Evolutionary conservation across 2,113 vertebrate species (phyloP).

Genomic region (Melospiza melodia): DNA sequence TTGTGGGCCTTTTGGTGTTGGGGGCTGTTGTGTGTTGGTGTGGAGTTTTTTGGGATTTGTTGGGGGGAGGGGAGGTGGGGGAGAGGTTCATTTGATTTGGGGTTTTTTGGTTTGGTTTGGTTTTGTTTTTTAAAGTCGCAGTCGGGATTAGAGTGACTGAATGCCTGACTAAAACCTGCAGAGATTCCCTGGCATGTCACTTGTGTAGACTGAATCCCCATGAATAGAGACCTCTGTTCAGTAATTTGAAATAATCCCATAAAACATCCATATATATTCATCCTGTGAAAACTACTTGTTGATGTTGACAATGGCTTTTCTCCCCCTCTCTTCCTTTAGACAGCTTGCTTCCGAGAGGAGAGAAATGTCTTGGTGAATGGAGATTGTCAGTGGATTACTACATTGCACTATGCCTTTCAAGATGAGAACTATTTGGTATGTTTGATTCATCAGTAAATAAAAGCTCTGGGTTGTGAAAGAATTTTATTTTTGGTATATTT

Average conservation of each 20-base stretch:
- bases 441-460: neutral
- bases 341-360: constrained; percentile 95
- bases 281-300: constrained; percentile 7
- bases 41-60: neutral
- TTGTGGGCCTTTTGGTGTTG: neutral
- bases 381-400: constrained; percentile 97
- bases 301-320: neutral
- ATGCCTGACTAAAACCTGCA: neutral
- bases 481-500: neutral
- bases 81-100: neutral
- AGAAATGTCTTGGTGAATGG: constrained; percentile 94
- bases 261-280: constrained; percentile 43
- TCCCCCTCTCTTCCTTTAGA: constrained; percentile 72
- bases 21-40: neutral
- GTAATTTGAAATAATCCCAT: constrained; percentile 48
- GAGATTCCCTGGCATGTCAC: constrained; percentile 14
- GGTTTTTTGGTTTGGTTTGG: neutral
- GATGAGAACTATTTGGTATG: constrained; percentile 95
- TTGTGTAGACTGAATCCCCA: neutral
- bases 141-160: constrained; percentile 21
- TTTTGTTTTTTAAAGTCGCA: neutral
- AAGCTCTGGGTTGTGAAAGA: neutral
- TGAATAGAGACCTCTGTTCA: constrained; percentile 40
- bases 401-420: constrained; percentile 95
- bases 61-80: neutral